Conservation (phyloP, 2,113 vertebrate genomes). For the Psittacula cyanocephala region DNA sequence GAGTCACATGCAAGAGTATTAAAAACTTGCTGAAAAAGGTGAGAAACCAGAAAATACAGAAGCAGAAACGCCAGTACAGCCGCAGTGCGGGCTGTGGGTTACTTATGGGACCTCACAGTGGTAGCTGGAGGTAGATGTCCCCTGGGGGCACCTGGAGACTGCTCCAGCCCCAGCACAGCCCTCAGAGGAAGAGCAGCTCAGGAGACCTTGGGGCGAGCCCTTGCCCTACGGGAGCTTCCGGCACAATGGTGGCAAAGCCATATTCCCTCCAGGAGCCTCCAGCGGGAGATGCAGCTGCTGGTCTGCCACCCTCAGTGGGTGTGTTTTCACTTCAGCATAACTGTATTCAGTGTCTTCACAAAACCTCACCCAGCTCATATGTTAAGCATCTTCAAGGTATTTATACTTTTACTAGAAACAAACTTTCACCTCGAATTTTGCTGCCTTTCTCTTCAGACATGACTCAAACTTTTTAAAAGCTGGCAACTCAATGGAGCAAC, state of each 20-base stretch:
- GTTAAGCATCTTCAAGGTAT: not conserved
- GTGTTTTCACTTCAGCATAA: not conserved
- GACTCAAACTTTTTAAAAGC: not conserved
- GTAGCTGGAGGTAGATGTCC: not conserved
- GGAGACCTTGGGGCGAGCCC: not conserved
- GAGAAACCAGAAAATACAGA: rapidly evolving
- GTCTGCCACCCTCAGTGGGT: rapidly evolving
- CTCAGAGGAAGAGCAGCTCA: rapidly evolving
- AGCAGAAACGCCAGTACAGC: rapidly evolving
- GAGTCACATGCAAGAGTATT: rapidly evolving
- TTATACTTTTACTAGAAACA: not conserved
- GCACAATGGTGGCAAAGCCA: rapidly evolving
- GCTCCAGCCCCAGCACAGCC: not conserved
- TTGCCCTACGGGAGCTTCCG: not conserved
- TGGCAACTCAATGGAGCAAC: rapidly evolving
- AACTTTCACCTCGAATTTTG: not conserved
- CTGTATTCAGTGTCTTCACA: not conserved
- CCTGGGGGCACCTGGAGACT: not conserved
- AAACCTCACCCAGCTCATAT: not conserved
- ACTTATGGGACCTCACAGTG: rapidly evolving
- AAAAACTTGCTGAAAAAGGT: not conserved
- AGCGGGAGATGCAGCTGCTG: not conserved
- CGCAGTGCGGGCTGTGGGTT: too few species aligned
- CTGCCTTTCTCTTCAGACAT: rapidly evolving
- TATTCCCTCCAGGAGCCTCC: not conserved